Evolutionary conservation across 1,140 invertebrate genomes (phyloP).

Genomic region (Ostrea edulis): DNA sequence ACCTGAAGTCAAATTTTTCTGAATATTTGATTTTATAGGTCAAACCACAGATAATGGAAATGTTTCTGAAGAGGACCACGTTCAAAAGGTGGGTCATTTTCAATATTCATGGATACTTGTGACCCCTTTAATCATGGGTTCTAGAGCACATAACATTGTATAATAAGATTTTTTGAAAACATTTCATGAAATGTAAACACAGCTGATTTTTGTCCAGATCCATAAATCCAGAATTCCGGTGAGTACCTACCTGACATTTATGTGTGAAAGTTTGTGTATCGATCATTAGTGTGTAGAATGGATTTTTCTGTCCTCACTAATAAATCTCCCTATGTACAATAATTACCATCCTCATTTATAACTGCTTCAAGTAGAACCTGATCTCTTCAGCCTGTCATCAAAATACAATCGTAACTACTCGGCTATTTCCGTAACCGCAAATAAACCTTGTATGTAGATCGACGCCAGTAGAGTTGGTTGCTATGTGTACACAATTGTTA

Average conservation of each 20-base stretch:
- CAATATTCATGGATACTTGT: background rate
- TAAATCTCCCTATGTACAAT: background rate
- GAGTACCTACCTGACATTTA: background rate
- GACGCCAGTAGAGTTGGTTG: too few relatives aligned
- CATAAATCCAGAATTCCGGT: conserved; percentile 15
- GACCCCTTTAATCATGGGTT: too few relatives aligned
- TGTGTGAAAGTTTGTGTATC: background rate
- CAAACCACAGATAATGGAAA: conserved; percentile 22
- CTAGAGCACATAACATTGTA: too few relatives aligned
- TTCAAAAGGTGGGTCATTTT: conserved; percentile 13
- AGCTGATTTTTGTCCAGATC: conserved; percentile 28
- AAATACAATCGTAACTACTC: too few relatives aligned
- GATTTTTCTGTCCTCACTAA: conserved; percentile 7
- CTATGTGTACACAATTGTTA: too few relatives aligned
- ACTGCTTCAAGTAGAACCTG: background rate
- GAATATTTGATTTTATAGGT: background rate
- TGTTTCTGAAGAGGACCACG: conserved; percentile 14
- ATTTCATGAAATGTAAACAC: background rate
- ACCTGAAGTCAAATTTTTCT: too few relatives aligned
- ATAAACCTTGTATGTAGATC: too few relatives aligned
- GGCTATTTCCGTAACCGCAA: too few relatives aligned
- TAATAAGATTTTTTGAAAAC: background rate
- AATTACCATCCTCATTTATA: background rate
- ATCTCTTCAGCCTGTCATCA: background rate
- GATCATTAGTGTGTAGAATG: conserved; percentile 21